Evolutionary conservation across 2,888 invertebrate species (phyloP).

Genomic region (Meteorus colon): DNA sequence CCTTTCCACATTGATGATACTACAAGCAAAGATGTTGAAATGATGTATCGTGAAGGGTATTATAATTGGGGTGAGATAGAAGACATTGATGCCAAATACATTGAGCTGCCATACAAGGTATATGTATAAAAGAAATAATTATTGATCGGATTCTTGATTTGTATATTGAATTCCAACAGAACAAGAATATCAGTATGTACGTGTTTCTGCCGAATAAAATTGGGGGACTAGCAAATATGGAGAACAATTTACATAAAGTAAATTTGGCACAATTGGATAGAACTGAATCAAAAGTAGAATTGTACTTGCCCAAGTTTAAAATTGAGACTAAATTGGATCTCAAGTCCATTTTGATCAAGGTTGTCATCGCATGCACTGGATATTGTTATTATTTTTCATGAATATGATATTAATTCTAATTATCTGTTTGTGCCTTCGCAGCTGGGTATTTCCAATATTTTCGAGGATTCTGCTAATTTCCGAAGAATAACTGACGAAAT

Average conservation of each 20-base stretch:
- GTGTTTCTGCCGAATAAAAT: slow-evolving; percentile 38
- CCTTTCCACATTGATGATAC: slow-evolving; percentile 79
- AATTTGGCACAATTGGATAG: not conserved
- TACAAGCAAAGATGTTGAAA: slow-evolving; percentile 79
- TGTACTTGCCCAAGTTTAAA: slow-evolving; percentile 41
- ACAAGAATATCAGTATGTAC: slow-evolving; percentile 40
- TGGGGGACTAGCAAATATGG: slow-evolving; percentile 15
- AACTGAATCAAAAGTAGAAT: not conserved
- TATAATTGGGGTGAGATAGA: slow-evolving; percentile 74
- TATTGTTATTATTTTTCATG: too few species aligned
- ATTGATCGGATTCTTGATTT: not conserved
- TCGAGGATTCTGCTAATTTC: slow-evolving; percentile 77
- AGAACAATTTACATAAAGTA: slow-evolving; percentile 19
- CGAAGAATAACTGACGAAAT: slow-evolving; percentile 76
- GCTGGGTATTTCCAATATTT: slow-evolving; percentile 82
- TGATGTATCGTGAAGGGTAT: slow-evolving; percentile 80
- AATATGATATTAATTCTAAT: too few species aligned
- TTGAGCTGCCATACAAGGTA: slow-evolving; percentile 83
- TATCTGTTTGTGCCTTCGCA: slow-evolving; percentile 66
- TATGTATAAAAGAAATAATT: not conserved
- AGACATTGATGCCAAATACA: slow-evolving; percentile 77
- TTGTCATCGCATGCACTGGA: not conserved
- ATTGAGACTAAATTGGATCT: slow-evolving; percentile 26
- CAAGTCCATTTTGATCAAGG: slow-evolving; percentile 4
- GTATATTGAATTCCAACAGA: slow-evolving; percentile 14